These are phyloP conservation scores for Ceriagrion tenellum DNA, from an alignment of 2,888 invertebrate species.

Conservation along the genomic window DNA sequence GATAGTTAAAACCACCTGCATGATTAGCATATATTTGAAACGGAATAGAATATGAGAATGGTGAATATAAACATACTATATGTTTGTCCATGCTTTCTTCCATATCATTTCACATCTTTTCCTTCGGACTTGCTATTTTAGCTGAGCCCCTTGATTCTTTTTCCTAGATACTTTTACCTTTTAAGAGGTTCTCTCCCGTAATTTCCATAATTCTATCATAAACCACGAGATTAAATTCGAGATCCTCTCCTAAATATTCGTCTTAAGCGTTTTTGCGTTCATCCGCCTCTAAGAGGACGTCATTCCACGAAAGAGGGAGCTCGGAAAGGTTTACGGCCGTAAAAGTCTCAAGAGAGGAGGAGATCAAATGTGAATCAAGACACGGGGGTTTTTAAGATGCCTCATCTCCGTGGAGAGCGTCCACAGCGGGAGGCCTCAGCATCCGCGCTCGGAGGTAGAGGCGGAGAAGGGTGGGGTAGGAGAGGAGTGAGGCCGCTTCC, in stretches of 20 bases:
- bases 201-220: background rate
- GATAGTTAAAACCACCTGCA: no score
- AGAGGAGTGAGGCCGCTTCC: no score
- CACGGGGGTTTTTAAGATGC: background rate
- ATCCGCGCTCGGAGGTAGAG: no score
- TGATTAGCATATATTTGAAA: no score
- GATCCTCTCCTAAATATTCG: background rate
- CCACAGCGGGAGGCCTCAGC: background rate
- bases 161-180: background rate
- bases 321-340: background rate
- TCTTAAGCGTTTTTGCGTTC: background rate
- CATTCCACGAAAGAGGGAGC: background rate
- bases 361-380: conserved; percentile 16
- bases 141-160: background rate
- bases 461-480: no score
- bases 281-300: background rate
- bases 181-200: background rate
- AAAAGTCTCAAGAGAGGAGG: background rate
- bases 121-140: background rate
- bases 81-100: no score
- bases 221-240: background rate
- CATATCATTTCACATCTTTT: no score
- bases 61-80: no score
- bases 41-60: no score
- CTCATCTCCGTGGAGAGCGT: background rate